These are phyloP conservation scores for Aptenodytes patagonicus DNA, from an alignment of 2,113 vertebrate genomes.

Conservation along the genomic window DNA sequence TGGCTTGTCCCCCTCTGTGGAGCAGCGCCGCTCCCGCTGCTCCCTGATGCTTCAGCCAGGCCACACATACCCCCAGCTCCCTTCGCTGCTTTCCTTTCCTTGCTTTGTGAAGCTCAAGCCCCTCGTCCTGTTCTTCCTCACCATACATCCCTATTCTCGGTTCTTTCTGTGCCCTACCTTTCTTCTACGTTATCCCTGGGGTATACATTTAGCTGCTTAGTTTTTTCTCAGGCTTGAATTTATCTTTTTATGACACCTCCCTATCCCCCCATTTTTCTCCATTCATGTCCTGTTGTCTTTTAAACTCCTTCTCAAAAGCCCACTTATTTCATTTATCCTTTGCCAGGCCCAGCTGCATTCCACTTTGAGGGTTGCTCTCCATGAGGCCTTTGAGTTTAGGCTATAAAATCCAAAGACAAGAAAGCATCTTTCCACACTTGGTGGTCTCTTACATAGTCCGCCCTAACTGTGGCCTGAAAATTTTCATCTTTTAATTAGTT, in stretches of 20 bases:
- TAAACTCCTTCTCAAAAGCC: neutral
- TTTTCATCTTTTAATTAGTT: neutral
- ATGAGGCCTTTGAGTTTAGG: neutral
- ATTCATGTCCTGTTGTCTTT: neutral
- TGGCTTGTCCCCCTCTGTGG: neutral
- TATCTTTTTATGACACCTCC: neutral
- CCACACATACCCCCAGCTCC: neutral
- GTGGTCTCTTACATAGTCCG: neutral
- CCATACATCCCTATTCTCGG: rapidly evolving
- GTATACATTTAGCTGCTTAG: neutral
- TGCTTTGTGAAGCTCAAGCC: neutral
- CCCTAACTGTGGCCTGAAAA: neutral
- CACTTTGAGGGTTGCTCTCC: neutral
- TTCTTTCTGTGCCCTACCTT: neutral
- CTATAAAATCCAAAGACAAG: neutral
- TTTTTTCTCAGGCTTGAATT: neutral
- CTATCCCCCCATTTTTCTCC: neutral
- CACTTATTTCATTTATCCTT: neutral
- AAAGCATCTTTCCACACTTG: neutral
- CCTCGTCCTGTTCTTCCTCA: neutral
- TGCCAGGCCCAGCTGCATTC: neutral
- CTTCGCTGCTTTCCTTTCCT: neutral
- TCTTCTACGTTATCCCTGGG: neutral
- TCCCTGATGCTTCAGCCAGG: neutral
- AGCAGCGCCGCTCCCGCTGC: neutral